Conservation (phyloP, 2,888 invertebrate genomes). For the Machimus atricapillus region DNA sequence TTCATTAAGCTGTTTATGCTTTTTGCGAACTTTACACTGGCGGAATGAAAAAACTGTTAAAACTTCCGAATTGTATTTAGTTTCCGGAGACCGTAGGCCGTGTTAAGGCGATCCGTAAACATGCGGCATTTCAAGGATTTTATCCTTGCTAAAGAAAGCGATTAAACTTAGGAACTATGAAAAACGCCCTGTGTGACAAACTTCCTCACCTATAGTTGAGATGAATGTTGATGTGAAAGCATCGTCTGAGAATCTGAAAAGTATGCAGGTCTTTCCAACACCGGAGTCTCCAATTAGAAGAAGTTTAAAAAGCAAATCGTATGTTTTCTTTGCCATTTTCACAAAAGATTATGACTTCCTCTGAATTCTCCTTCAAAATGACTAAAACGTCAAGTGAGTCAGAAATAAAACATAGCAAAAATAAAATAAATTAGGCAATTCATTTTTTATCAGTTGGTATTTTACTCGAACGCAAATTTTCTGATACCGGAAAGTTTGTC, state of each 20-base stretch:
- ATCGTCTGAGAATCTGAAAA: slow-evolving; percentile 94
- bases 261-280: slow-evolving; percentile 93
- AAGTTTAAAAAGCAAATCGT: slow-evolving; percentile 92
- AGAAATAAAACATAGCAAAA: background rate
- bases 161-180: background rate
- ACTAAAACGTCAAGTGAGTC: slow-evolving; percentile 36
- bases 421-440: background rate
- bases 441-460: background rate
- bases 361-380: slow-evolving; percentile 7
- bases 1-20: background rate
- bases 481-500: background rate
- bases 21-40: background rate
- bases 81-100: background rate
- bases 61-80: background rate
- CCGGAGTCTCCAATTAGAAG: slow-evolving; percentile 93
- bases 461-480: background rate
- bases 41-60: background rate
- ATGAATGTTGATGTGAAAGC: slow-evolving; percentile 95
- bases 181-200: slow-evolving; percentile 27
- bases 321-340: slow-evolving; percentile 93
- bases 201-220: slow-evolving; percentile 87
- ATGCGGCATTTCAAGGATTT: background rate
- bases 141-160: background rate
- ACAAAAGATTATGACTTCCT: slow-evolving; percentile 2
- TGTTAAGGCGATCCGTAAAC: background rate